These are phyloP conservation scores for Augiades crinisus DNA, from an alignment of 2,888 invertebrate genomes.

Conservation along the genomic window DNA sequence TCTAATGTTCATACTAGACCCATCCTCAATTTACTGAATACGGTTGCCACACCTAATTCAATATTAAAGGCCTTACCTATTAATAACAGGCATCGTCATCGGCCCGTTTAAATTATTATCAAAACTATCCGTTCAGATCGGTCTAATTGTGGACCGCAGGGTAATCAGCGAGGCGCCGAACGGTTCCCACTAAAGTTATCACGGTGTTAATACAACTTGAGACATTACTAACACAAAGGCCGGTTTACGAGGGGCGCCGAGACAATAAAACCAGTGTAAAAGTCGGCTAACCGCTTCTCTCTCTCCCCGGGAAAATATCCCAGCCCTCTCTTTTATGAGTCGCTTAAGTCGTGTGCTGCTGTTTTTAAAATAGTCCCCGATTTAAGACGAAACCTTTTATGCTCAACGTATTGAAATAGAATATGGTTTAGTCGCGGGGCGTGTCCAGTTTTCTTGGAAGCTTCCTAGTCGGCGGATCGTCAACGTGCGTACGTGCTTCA, in stretches of 20 bases:
- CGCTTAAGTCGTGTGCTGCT: slow-evolving; percentile 55
- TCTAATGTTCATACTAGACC: not conserved
- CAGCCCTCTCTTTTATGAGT: slow-evolving; percentile 65
- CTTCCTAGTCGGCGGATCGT: slow-evolving; percentile 4
- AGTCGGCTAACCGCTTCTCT: slow-evolving; percentile 69
- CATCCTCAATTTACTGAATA: slow-evolving; percentile 60
- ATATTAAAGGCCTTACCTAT: slow-evolving; percentile 63
- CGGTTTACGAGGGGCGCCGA: slow-evolving; percentile 63
- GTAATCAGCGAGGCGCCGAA: slow-evolving; percentile 45
- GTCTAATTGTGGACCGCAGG: slow-evolving; percentile 58
- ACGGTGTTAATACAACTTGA: slow-evolving; percentile 70
- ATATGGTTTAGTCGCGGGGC: slow-evolving; percentile 28
- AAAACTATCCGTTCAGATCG: slow-evolving; percentile 62
- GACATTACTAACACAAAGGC: slow-evolving; percentile 70
- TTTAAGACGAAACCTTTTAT: slow-evolving; percentile 48
- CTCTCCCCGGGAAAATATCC: slow-evolving; percentile 55
- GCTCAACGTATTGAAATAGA: slow-evolving; percentile 51
- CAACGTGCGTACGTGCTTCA: slow-evolving; percentile 48
- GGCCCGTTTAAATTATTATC: slow-evolving; percentile 69
- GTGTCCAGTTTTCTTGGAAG: not conserved
- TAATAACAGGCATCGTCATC: slow-evolving; percentile 58
- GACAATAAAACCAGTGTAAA: slow-evolving; percentile 78
- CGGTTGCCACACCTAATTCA: slow-evolving; percentile 64
- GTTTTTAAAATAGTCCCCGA: slow-evolving; percentile 59
- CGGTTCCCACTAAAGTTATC: slow-evolving; percentile 62